Percentiles rank a stretch among this genome's conserved stretches.
Evolutionary conservation across 2,113 vertebrate genomes (phyloP).

Genomic region (Ovis aries): DNA sequence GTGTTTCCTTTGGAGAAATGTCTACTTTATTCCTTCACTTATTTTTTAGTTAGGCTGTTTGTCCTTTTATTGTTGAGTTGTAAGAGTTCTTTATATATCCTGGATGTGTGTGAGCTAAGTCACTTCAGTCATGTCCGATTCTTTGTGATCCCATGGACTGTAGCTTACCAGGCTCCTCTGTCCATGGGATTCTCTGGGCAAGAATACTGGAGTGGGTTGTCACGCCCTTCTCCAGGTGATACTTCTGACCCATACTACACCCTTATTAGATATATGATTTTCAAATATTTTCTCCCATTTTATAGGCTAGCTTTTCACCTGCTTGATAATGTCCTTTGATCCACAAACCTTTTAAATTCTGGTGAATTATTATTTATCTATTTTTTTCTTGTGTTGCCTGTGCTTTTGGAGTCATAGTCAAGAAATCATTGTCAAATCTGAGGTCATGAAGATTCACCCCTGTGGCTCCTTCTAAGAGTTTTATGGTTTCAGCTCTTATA

Average conservation of each 20-base stretch:
- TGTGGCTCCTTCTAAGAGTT: not conserved
- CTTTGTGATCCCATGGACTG: not conserved
- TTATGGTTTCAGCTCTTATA: not conserved
- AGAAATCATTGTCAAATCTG: not conserved
- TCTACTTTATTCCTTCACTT: not conserved
- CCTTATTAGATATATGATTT: not conserved
- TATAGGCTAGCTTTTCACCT: not conserved
- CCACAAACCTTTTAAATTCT: not conserved
- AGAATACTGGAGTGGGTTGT: not conserved
- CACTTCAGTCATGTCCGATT: not conserved
- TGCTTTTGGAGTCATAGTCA: not conserved
- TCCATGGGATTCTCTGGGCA: not conserved
- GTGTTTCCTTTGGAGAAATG: not conserved
- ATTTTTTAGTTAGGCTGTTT: not conserved
- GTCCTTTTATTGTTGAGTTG: not conserved
- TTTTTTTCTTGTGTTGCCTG: not conserved
- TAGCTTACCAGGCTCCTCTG: not conserved
- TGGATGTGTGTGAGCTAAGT: not conserved
- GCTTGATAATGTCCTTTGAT: not conserved
- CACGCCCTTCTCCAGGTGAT: not conserved
- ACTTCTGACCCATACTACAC: not conserved
- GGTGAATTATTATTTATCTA: not conserved
- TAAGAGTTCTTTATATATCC: conserved; percentile 3
- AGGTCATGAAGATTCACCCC: not conserved
- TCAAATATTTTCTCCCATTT: not conserved